A percentile compares a stretch with the other conserved stretches of the same genome.
Evolutionary conservation across 2,113 vertebrate genomes (phyloP).

Genomic region (western clawed frog (Xenopus tropicalis)): DNA sequence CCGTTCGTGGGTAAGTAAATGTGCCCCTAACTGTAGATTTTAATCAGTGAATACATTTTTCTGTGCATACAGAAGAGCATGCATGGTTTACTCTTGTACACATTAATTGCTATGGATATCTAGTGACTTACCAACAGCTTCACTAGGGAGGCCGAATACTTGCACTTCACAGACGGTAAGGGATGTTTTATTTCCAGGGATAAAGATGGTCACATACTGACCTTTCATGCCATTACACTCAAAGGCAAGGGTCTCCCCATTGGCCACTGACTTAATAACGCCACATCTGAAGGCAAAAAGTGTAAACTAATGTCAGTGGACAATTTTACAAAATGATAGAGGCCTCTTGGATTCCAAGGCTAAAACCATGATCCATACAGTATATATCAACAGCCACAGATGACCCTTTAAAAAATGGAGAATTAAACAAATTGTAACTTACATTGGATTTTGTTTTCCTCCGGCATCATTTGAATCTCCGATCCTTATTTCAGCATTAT

Average conservation of each 20-base stretch:
- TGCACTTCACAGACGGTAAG: constrained; percentile 39
- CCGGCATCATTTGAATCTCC: rapidly evolving
- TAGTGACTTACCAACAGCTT: background rate
- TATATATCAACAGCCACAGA: too few relatives aligned
- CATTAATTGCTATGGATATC: too few relatives aligned
- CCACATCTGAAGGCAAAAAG: constrained; percentile 18
- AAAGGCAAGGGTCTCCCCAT: constrained; percentile 26
- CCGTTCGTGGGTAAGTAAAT: too few relatives aligned
- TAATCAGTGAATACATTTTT: too few relatives aligned
- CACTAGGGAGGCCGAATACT: constrained; percentile 27
- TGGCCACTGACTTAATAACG: background rate
- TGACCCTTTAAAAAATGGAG: background rate
- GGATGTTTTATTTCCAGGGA: background rate
- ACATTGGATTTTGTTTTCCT: constrained; percentile 36
- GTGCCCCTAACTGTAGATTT: too few relatives aligned
- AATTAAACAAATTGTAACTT: background rate
- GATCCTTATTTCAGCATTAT: constrained; percentile 44
- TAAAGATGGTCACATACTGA: constrained; percentile 34
- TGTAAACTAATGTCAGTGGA: background rate
- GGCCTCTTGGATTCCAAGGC: too few relatives aligned
- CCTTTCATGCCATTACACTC: constrained; percentile 35
- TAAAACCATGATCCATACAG: too few relatives aligned
- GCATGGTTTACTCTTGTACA: too few relatives aligned
- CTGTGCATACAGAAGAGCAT: too few relatives aligned
- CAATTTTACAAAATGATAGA: too few relatives aligned